phyloP scores from a whole-genome alignment of 92 coral and sea anemone species.

The Parazoanthus atlanticus region DNA sequence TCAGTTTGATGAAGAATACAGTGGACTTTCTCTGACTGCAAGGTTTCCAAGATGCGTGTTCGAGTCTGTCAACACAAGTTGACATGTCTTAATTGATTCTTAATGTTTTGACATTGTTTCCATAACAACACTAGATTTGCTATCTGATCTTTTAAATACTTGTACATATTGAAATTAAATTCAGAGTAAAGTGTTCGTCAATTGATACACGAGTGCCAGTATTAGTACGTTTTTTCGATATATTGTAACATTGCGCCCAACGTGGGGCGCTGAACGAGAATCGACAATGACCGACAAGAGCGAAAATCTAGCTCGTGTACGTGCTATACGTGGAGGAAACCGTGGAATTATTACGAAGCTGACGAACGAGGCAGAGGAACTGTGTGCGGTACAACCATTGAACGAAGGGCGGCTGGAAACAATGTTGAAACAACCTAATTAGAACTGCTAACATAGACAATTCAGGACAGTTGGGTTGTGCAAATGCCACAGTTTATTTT shows the following conservation, averaged over 20 bases:
- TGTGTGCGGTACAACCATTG: slow-evolving; percentile 13
- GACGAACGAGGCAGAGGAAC: slow-evolving; percentile 56
- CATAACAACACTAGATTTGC: not conserved
- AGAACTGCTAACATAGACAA: too few relatives aligned
- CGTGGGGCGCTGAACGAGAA: slow-evolving; percentile 40
- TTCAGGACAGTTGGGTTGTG: too few relatives aligned
- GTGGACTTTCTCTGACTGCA: slow-evolving; percentile 45
- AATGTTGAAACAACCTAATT: not conserved
- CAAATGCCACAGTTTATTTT: too few relatives aligned
- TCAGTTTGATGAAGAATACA: slow-evolving; percentile 50
- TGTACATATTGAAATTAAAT: slow-evolving; percentile 5
- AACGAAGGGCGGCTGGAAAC: slow-evolving; percentile 49
- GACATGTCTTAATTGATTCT: not conserved
- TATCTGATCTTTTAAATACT: slow-evolving; percentile 1
- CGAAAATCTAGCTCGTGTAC: slow-evolving; percentile 40
- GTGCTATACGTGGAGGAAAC: slow-evolving; percentile 62
- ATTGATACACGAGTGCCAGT: not conserved
- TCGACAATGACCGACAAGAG: not conserved
- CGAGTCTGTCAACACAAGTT: not conserved
- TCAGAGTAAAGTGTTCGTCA: not conserved
- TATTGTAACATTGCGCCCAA: slow-evolving; percentile 46
- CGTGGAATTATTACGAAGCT: slow-evolving; percentile 66
- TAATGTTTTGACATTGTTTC: slow-evolving; percentile 3
- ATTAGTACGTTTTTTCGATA: not conserved
- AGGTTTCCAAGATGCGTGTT: slow-evolving; percentile 34